Base-by-base conservation (phyloP, 2,113 vertebrate genomes). In the Phylloscopus trochilus region DNA sequence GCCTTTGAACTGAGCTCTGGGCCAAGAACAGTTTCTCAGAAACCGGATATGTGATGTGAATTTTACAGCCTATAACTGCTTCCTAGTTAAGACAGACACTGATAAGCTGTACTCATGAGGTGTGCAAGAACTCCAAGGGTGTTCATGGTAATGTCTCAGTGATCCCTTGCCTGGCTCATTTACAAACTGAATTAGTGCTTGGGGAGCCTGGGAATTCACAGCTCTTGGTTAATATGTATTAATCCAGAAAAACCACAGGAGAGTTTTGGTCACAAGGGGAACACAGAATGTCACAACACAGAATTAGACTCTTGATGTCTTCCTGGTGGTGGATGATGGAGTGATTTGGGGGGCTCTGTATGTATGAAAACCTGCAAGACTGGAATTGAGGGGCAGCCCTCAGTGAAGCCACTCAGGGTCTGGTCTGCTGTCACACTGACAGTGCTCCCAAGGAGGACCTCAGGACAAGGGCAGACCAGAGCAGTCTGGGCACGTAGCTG, bases 1-100 rank as follows among this genome's bases (percentile, higher is more conserved):
- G 88, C 60, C 92, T 95, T 53, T 49, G 93, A 93, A 90, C 69
- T 55, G 86, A 88, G 66, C 56, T 86, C 47, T 62, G 20, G 92
- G 68, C 94, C 94, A 94, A 95, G 96, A 95, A 75, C 60, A 93
- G 79, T 94, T 89, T 41, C 83, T 96, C 59, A 86, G 91, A 75
- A 94, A 89, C 64, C 77, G 88, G 90, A 92, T 82, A 81, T 73
- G 91, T 62, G 64, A 21, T 53, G 88, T 89, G 80, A 89, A 58
- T 83, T 96, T 97, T 92, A 92, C 43, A 90, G 76, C 51, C 92
- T 88, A 22, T 90, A 81, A 89, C 84, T 90, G 66, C 87, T 90
- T 95, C 87, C 94, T 88, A 60, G 77, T 66, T 90, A 62, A 67
- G 66, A 86, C 72, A 53, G 80, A 73, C 83, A 87, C 88, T 75